phyloP scores from a whole-genome alignment of 2,797 vertebrate species.

The Cossypha niveicapilla region DNA sequence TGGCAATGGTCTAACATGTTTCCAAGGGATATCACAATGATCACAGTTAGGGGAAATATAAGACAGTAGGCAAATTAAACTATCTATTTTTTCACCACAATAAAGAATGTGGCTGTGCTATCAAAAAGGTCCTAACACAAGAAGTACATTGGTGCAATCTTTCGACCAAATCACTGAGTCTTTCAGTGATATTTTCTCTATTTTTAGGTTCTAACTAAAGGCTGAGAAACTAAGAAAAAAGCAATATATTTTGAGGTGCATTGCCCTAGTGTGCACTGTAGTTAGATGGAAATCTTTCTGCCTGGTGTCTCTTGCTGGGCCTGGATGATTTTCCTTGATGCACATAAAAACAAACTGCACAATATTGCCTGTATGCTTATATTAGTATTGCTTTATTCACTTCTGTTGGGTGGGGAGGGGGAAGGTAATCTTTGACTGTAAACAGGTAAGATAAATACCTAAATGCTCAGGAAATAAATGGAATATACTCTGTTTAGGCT shows the following conservation, averaged over 20 bases:
- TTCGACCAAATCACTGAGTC: background rate
- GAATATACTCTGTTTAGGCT: background rate
- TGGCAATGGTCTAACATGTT: background rate
- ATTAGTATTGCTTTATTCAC: background rate
- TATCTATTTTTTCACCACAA: background rate
- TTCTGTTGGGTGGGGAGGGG: fast-evolving
- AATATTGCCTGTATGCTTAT: background rate
- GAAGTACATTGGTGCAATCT: background rate
- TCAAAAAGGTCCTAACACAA: background rate
- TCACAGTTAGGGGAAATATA: background rate
- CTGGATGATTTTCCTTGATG: background rate
- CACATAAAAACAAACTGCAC: background rate
- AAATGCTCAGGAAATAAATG: background rate
- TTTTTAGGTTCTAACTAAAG: background rate
- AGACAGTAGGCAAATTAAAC: background rate
- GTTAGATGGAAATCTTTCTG: background rate
- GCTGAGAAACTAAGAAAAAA: background rate
- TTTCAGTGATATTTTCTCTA: background rate
- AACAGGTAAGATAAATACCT: background rate
- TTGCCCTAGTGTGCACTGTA: background rate
- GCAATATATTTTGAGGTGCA: background rate
- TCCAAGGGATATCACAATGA: background rate
- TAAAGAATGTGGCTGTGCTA: background rate
- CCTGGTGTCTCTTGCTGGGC: background rate
- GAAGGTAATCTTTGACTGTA: background rate